Conservation (phyloP, 2,888 invertebrate genomes). For the Trisateles emortualis region DNA sequence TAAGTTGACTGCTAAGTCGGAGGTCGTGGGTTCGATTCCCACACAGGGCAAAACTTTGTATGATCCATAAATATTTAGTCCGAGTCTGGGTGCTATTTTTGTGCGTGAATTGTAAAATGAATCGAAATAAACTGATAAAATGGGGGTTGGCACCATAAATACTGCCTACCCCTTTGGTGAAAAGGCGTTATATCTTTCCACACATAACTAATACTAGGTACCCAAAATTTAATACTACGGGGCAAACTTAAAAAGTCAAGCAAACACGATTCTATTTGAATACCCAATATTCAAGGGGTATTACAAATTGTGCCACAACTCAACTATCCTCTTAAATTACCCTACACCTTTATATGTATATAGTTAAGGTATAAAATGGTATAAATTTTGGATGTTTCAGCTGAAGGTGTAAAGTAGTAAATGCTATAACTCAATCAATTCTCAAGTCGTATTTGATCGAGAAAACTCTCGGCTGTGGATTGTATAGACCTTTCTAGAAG, state of each 20-base stretch:
- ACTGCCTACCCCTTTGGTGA: no score
- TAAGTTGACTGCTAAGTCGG: no score
- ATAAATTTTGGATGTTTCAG: constrained; percentile 11
- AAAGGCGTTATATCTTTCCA: no score
- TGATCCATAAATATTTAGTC: no score
- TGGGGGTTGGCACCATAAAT: no score
- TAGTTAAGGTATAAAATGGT: constrained; percentile 45
- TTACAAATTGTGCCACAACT: constrained; percentile 54
- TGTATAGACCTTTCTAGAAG: constrained; percentile 26
- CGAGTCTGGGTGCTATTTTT: no score
- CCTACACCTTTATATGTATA: constrained; percentile 28
- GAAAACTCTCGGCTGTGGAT: constrained; percentile 59
- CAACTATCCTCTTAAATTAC: constrained; percentile 10
- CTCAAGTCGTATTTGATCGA: constrained; percentile 76
- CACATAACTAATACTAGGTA: not conserved
- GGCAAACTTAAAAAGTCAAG: constrained; percentile 64
- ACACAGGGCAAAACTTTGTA: no score
- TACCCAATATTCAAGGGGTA: constrained; percentile 64
- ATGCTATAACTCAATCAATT: constrained; percentile 72
- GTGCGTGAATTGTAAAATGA: no score
- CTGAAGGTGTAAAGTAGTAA: constrained; percentile 36
- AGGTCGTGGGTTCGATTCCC: no score
- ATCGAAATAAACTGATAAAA: no score
- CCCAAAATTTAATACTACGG: constrained; percentile 10
- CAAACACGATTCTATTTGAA: constrained; percentile 73